Evolutionary conservation across 1,140 invertebrate genomes (phyloP).

Genomic region (Tyrophagus putrescentiae): DNA sequence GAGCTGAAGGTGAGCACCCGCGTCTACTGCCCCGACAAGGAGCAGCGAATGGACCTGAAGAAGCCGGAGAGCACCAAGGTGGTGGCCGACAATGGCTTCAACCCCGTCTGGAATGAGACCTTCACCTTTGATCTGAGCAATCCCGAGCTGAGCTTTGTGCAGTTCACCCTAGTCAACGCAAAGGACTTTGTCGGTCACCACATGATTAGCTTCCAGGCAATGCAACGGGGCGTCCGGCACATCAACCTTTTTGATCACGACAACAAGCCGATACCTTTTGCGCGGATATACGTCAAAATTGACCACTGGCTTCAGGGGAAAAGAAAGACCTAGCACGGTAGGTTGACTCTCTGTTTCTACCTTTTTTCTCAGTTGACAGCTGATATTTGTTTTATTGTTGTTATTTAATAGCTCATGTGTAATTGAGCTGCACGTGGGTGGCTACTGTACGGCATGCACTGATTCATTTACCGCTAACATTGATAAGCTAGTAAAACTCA

Average conservation of each 20-base stretch:
- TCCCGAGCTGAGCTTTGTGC: slow-evolving; percentile 42
- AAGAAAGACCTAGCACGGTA: no score
- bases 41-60: background rate
- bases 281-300: background rate
- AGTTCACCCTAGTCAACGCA: slow-evolving; percentile 37
- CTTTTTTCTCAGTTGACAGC: no score
- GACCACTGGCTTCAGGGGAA: background rate
- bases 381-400: no score
- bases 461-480: no score
- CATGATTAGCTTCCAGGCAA: background rate
- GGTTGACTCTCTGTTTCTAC: no score
- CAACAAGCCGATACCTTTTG: background rate
- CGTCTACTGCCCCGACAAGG: background rate
- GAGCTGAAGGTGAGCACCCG: background rate
- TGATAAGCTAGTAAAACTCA: no score
- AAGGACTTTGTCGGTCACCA: slow-evolving; percentile 11
- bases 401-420: no score
- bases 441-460: no score
- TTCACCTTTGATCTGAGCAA: slow-evolving; percentile 36
- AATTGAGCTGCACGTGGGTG: no score
- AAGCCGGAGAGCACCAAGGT: background rate
- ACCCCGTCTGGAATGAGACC: slow-evolving; percentile 43
- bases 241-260: background rate
- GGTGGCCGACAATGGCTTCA: slow-evolving; percentile 26
- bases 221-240: background rate